Conservation (phyloP, 2,113 vertebrate genomes). For the Neodontobutis hainanensis region DNA sequence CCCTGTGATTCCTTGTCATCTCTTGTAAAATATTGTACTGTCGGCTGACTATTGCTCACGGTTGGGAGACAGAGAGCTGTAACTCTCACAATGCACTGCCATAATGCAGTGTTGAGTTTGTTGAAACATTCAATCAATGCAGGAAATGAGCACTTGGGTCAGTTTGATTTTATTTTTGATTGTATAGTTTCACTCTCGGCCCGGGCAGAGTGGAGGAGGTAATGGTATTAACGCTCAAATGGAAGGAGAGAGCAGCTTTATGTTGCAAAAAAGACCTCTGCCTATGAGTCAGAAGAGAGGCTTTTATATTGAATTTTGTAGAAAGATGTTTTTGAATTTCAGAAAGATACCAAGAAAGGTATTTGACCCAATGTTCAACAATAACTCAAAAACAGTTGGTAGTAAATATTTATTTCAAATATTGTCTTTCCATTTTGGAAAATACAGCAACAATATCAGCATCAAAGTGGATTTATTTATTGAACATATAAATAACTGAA, state of each 20-base stretch:
- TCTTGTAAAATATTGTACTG: conserved; percentile 19
- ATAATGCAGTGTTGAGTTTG: conserved; percentile 27
- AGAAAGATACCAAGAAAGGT: not conserved
- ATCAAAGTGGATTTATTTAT: not conserved
- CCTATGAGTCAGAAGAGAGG: conserved; percentile 8
- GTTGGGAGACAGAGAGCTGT: conserved; percentile 23
- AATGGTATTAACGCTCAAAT: conserved; percentile 26
- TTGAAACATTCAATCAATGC: conserved; percentile 52
- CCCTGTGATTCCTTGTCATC: conserved; percentile 26
- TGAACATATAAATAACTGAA: too few relatives aligned
- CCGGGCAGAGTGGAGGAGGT: conserved; percentile 23
- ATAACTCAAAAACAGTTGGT: not conserved
- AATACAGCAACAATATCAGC: not conserved
- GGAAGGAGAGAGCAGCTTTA: conserved; percentile 20
- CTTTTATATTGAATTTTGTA: not conserved
- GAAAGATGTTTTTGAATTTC: not conserved
- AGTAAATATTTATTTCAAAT: not conserved
- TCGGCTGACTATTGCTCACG: conserved; percentile 10
- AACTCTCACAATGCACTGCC: conserved; percentile 17
- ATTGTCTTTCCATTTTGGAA: not conserved
- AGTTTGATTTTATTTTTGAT: conserved; percentile 44
- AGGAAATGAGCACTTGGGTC: conserved; percentile 44
- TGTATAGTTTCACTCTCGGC: conserved; percentile 37
- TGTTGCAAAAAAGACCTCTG: conserved; percentile 26
- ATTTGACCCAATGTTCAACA: not conserved